Conservation (phyloP, 2,797 vertebrate species). For the Sebastes flavidus region DNA sequence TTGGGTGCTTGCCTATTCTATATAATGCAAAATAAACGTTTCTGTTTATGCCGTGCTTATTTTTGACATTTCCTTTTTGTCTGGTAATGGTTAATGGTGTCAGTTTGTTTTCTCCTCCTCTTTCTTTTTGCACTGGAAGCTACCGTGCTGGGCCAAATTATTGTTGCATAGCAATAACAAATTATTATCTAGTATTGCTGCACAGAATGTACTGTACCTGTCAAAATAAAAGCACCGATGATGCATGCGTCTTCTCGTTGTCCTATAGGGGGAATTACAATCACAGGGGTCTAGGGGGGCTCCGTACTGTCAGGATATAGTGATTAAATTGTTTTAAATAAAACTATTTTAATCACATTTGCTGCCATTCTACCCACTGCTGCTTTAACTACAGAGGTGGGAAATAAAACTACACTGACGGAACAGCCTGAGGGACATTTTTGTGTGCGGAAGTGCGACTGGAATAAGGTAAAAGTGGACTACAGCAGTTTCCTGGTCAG, state of each 20-base stretch:
- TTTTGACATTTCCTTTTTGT: no score
- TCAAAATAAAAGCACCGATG: not conserved
- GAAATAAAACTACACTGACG: slow-evolving; percentile 16
- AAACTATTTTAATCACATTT: no score
- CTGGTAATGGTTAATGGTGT: no score
- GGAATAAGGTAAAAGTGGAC: not conserved
- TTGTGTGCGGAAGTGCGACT: slow-evolving; percentile 41
- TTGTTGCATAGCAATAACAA: not conserved
- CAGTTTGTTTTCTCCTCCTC: not conserved
- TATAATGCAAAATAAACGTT: no score
- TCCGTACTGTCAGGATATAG: no score
- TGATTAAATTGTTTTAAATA: no score
- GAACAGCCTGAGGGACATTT: not conserved
- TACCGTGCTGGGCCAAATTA: no score
- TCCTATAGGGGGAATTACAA: no score
- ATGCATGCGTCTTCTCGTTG: not conserved
- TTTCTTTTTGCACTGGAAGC: not conserved
- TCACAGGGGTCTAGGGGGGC: no score
- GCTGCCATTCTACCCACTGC: no score
- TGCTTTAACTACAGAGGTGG: not conserved
- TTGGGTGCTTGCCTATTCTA: no score
- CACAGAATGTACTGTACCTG: not conserved
- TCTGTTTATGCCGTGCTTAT: no score
- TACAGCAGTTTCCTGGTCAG: not conserved
- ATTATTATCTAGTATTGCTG: not conserved